Evolutionary conservation across 2,797 vertebrate genomes (phyloP), one percentile per base, ranked within the genome.

Genomic region (Acridotheres tristis): DNA sequence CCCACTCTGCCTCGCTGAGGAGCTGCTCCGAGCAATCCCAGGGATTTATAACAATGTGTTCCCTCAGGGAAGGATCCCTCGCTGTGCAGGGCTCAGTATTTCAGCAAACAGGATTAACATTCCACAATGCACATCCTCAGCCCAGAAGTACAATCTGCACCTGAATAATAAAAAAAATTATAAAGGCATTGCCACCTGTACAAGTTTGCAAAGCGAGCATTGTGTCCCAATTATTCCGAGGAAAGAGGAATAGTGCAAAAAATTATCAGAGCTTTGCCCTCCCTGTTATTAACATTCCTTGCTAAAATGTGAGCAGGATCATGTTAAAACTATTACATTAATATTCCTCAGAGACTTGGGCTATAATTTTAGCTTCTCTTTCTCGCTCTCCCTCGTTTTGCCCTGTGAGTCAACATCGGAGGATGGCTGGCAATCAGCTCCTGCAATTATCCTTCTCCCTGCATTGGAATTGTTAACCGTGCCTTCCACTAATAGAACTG

Each of bases 361-460:
- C 76, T 95, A 73, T 97, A 95, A 97, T 97, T 97, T 97, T 80
- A 96, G 92, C 90, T 93, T 84, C 89, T 94, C 91, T 92, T 91
- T 94, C 94, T 96, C 95, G 29, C 89, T 92, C 85, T 90, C 88
- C 16, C 89, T 92, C 58, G 8, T 73, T 96, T 79, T 96, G 91
- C 95, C 97, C 97, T 93, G 90, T 96, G 95, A 97, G 95, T 97
- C 95, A 97, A 95, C 91, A 94, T 32, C 10, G 92, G 92, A 96
- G 94, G 95, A 93, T 51, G 87, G 88, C 23, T 97, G 94, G 97
- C 96, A 97, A 97, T 97, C 96, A 96, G 94, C 93, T 95, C 88
- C 93, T 62, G 85, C 94, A 97, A 97, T 97, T 96, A 97, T 97
- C 96, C 78, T 51, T 86, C 96, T 96, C 88, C 88, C 90, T 61